Percentiles rank a stretch among this genome's conserved stretches.
These are phyloP conservation scores for Forbesichthys agassizii DNA, from an alignment of 2,113 vertebrate species.

Conservation along the genomic window DNA sequence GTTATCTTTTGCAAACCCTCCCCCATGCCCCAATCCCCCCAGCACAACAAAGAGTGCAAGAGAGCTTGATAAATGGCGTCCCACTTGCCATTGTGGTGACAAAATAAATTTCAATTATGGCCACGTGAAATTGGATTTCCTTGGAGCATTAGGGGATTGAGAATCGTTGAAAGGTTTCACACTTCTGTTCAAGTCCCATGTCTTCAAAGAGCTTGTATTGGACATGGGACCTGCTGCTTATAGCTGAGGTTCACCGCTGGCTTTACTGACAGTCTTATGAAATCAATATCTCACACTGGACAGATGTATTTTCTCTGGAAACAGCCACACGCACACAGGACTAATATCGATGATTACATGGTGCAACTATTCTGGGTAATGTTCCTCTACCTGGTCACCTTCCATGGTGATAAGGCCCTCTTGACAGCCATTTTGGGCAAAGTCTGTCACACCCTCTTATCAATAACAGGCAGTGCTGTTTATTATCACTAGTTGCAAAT, in stretches of 20 bases:
- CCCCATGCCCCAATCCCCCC: not conserved
- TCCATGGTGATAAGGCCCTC: constrained; percentile 27
- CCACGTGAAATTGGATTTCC: constrained; percentile 76
- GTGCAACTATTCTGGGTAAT: constrained; percentile 47
- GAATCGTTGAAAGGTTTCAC: constrained; percentile 63
- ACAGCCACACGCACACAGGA: constrained; percentile 47
- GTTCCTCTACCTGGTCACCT: constrained; percentile 58
- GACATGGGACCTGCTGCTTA: constrained; percentile 44
- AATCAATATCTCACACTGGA: constrained; percentile 75
- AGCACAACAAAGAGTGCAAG: constrained; percentile 29
- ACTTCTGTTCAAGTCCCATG: constrained; percentile 49
- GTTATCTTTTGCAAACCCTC: constrained; percentile 1
- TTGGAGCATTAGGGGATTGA: constrained; percentile 65
- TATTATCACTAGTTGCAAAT: constrained; percentile 39
- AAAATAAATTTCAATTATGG: constrained; percentile 79
- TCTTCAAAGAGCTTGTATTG: constrained; percentile 37
- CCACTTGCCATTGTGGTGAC: constrained; percentile 51
- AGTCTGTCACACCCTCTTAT: constrained; percentile 39
- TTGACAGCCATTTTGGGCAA: constrained; percentile 34
- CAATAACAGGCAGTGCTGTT: constrained; percentile 29
- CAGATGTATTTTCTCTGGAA: constrained; percentile 64
- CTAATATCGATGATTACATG: constrained; percentile 71
- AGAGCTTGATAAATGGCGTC: constrained; percentile 58
- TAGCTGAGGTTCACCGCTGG: constrained; percentile 31
- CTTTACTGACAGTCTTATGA: constrained; percentile 62